Evolutionary conservation across 2,113 vertebrate species (phyloP), one percentile per base, ranked within the genome.

Genomic region (Boleophthalmus pectinirostris): DNA sequence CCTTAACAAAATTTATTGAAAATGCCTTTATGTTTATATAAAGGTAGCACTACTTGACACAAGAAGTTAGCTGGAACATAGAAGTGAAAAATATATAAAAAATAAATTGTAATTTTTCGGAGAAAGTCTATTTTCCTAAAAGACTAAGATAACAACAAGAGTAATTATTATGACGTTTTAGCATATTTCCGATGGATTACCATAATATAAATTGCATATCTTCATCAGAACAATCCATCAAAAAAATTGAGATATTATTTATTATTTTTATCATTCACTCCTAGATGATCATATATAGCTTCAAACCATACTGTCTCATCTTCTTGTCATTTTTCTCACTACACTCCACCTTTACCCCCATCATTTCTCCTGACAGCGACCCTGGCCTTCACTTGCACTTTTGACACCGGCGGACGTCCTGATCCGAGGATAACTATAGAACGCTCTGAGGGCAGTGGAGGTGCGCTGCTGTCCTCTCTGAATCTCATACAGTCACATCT

Each of bases 401-500:
- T 92, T 93, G 90, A 89, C 87, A 88, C 73, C 49, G 72, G 72
- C 79, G 69, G 85, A 92, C 85, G 90, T 90, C 77, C 82, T 87
- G 90, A 85, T 85, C 85, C 87, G 81, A 91, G 86, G 83, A 93
- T 94, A 93, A 93, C 91, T 90, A 91, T 93, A 92, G 92, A 91
- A 91, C 84, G 89, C 82, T 85, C 87, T 87, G 73, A 64, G 88
- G 89, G 83, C 87, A 86, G 81, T 75, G 77, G 91, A 92, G 90
- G 92, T 92, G 89, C 81, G 87, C 80, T 58, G 80, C 82, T 87
- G 85, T 89, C 90, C 78, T 80, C 78, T 80, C 88, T 85, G 86
- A 92, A 92, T 91, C 89, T 88, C 87, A 93, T 89, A 89, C 90
- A 89, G 93, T 94, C 93, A 86, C 88, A 90, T 93, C 88, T 91